Base-by-base conservation (phyloP, 2,113 vertebrate genomes). In the Brevimyrus niger region DNA sequence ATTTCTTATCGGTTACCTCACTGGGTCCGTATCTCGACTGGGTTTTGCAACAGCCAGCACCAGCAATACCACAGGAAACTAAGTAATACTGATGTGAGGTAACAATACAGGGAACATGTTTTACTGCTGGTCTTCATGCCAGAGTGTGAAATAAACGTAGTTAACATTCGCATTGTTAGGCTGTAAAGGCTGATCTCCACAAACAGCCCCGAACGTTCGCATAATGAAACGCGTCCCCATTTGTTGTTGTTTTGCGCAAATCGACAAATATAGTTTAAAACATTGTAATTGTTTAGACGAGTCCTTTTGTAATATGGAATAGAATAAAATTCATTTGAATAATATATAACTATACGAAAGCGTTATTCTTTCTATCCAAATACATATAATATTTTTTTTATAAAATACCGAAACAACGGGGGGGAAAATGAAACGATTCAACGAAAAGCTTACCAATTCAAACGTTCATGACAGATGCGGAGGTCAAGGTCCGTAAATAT, bases 381-480 rank as follows among this genome's bases (percentile, higher is more conserved):
- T 11, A 46, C 10, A 48, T 48, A 4, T 46, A 23, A 8, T n/a
- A 1, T 27, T 46, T 23, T 47, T 84, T 51, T 50, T 47, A 44
- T 47, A 44, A 19, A 80, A 38, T 27, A n/a, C 23, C 38, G 19
- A 8, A 58, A 85, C 35, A 53, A 42, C 38, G n/a, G n/a, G n/a
- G n/a, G n/a, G n/a, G 23, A 1, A 50, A 87, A 55, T 38, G 80
- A 44, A 47, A 76, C 21, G 42, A 47, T 83, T 27, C 85, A 10
- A 76, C 11, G 42, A 10, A 21, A 92, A 90, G 94, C 94, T 94
- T 23, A 95, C 95, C 93, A 27, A 86, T 55, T 91, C 76, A 88
- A 7, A 47, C 76, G 90, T 48, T 92, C 94, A 95, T 95, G 90
- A 55, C 93, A 89, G 53, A 86, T 50, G 42, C 38, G 87, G 4